phyloP scores from a whole-genome alignment of 2,113 vertebrate genomes.

The Pangasianodon gigas region DNA sequence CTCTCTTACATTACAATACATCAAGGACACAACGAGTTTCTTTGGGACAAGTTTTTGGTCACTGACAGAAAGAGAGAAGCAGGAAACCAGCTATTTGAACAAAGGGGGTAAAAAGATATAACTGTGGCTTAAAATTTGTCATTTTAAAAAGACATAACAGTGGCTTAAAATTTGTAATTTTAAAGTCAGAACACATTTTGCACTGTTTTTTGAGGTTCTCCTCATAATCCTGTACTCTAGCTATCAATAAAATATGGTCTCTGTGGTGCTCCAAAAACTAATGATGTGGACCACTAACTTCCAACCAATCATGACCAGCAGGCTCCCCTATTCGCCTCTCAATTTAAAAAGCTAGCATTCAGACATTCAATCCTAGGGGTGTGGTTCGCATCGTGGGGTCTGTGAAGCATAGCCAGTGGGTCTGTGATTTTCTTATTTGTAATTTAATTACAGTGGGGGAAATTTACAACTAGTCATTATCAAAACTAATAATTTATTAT shows the following conservation, averaged over 20 bases:
- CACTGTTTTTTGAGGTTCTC: background rate
- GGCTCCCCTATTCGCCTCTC: background rate
- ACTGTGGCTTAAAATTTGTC: background rate
- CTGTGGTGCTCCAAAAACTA: background rate
- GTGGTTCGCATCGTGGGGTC: background rate
- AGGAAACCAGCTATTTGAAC: background rate
- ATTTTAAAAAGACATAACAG: background rate
- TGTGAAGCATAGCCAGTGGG: background rate
- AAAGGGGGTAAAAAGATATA: background rate
- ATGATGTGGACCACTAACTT: background rate
- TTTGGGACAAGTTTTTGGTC: background rate
- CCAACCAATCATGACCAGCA: background rate
- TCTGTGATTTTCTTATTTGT: background rate
- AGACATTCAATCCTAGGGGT: background rate
- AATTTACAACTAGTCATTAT: background rate
- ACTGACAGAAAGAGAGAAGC: background rate
- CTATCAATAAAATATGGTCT: background rate
- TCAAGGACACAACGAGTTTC: background rate
- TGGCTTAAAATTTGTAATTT: background rate
- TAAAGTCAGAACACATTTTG: background rate
- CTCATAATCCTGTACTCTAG: background rate
- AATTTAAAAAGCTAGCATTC: background rate
- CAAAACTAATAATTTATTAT: background rate
- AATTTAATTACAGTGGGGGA: background rate
- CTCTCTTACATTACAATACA: too few relatives aligned